Evolutionary conservation across 2,113 vertebrate genomes (phyloP).

Genomic region (Lepidothrix coronata): DNA sequence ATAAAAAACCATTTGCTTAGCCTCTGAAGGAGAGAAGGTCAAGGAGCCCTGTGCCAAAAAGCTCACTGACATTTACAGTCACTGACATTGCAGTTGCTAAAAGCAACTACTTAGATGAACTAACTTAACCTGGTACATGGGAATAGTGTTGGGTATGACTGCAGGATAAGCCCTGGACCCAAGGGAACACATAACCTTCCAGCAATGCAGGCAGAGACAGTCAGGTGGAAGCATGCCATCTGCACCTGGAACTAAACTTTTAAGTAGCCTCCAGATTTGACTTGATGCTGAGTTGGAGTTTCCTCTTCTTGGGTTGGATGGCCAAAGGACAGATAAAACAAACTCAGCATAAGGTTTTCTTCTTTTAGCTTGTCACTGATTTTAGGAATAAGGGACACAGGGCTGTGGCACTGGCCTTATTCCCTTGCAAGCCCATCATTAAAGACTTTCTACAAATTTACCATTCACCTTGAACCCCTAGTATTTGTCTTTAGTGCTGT

Average conservation of each 20-base stretch:
- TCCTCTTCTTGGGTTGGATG: neutral
- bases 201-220: neutral
- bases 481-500: neutral
- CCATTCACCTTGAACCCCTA: neutral
- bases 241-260: neutral
- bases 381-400: neutral
- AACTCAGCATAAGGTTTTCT: neutral
- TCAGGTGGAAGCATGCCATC: neutral
- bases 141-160: accelerated
- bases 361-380: neutral
- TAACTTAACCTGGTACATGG: neutral
- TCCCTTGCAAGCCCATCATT: neutral
- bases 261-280: neutral
- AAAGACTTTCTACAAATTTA: neutral
- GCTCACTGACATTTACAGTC: accelerated
- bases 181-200: neutral
- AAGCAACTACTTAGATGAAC: neutral
- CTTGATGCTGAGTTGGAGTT: neutral
- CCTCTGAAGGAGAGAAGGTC: neutral
- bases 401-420: neutral
- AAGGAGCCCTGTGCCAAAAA: neutral
- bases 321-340: neutral
- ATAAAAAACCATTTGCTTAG: neutral
- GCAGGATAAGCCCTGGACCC: neutral
- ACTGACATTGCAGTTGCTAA: neutral